Conservation (phyloP, 2,113 vertebrate genomes). For the Thalassoma bifasciatum region DNA sequence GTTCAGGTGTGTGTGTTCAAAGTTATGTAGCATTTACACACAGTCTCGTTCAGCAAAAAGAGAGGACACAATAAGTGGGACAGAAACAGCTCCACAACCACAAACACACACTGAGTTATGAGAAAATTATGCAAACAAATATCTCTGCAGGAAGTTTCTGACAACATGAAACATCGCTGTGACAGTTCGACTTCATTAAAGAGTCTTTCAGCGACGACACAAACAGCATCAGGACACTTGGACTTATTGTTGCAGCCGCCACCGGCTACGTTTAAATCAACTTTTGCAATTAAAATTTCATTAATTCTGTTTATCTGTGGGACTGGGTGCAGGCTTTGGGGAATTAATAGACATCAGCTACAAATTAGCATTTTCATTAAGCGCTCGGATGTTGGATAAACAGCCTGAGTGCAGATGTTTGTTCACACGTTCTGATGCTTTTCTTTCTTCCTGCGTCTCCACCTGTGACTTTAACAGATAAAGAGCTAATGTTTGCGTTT, state of each 20-base stretch:
- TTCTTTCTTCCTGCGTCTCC: slow-evolving; percentile 6
- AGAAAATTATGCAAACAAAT: slow-evolving; percentile 49
- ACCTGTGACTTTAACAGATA: slow-evolving; percentile 6
- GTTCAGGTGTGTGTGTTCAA: slow-evolving; percentile 17
- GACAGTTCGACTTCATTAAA: slow-evolving; percentile 32
- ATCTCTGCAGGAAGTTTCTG: slow-evolving; percentile 39
- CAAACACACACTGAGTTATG: slow-evolving; percentile 36
- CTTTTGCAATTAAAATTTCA: slow-evolving; percentile 69
- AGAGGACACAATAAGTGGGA: slow-evolving; percentile 9
- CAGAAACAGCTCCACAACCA: slow-evolving; percentile 7
- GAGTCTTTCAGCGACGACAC: slow-evolving; percentile 20
- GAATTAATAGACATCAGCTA: slow-evolving; percentile 73
- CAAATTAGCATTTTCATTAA: slow-evolving; percentile 79
- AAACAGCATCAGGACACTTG: slow-evolving; percentile 6
- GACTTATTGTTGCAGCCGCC: slow-evolving; percentile 39
- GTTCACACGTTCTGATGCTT: too few relatives aligned
- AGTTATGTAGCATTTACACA: slow-evolving; percentile 20
- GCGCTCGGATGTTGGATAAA: slow-evolving; percentile 35
- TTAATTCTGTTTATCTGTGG: slow-evolving; percentile 68
- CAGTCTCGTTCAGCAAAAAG: slow-evolving; percentile 1
- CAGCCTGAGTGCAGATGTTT: not conserved
- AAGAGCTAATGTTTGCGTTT: not conserved
- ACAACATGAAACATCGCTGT: slow-evolving; percentile 26
- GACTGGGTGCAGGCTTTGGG: slow-evolving; percentile 62
- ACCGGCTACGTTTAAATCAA: slow-evolving; percentile 46